Evolutionary conservation across 2,797 vertebrate species (phyloP).

Genomic region (Orientallactaga sibirica): DNA sequence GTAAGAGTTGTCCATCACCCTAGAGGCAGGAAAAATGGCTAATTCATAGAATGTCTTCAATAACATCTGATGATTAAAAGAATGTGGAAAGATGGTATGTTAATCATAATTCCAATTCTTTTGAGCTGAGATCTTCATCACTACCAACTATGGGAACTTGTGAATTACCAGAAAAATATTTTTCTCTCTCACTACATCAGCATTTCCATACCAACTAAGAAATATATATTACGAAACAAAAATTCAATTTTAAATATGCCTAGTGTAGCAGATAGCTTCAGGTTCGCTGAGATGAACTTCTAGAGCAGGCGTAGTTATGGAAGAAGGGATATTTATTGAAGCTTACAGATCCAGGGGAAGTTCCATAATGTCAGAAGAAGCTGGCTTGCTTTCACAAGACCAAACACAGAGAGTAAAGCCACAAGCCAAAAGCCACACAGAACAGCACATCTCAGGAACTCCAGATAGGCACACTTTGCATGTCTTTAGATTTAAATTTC

Average conservation of each 20-base stretch:
- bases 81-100: not conserved
- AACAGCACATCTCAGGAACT: no score
- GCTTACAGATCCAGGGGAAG: no score
- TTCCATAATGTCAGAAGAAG: no score
- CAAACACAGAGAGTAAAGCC: no score
- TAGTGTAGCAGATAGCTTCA: not conserved
- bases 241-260: not conserved
- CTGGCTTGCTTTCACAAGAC: no score
- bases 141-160: not conserved
- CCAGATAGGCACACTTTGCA: no score
- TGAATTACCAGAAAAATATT: not conserved
- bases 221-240: not conserved
- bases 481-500: no score
- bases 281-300: no score
- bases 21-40: not conserved
- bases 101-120: not conserved
- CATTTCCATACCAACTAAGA: not conserved
- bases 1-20: not conserved
- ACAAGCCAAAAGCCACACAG: no score
- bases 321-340: no score
- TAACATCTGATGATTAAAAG: constrained; percentile 9
- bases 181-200: not conserved
- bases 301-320: no score
- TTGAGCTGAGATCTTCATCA: not conserved
- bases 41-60: not conserved